Evolutionary conservation across 1,140 invertebrate genomes (phyloP).

Genomic region (Drosophila trapezifrons): DNA sequence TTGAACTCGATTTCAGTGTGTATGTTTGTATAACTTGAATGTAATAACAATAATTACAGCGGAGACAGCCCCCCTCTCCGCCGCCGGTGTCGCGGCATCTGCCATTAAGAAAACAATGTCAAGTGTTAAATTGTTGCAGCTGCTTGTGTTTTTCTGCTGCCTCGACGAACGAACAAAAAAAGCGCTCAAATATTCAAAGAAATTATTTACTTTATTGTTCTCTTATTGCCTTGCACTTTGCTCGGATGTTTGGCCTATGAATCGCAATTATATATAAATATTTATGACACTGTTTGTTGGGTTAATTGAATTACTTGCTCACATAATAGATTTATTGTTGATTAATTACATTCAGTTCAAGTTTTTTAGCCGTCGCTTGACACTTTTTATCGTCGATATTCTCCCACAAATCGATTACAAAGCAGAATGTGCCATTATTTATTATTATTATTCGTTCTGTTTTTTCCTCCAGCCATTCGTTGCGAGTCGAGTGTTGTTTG

Average conservation of each 20-base stretch:
- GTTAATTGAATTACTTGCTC: slow-evolving; percentile 57
- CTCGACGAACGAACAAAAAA: slow-evolving; percentile 12
- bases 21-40: slow-evolving; percentile 33
- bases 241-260: slow-evolving; percentile 46
- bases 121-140: slow-evolving; percentile 61
- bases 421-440: slow-evolving; percentile 52
- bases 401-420: slow-evolving; percentile 53
- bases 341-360: slow-evolving; percentile 71
- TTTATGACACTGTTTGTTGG: slow-evolving; percentile 56
- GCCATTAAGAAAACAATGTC: slow-evolving; percentile 65
- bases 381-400: slow-evolving; percentile 39
- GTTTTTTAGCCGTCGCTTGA: slow-evolving; percentile 34
- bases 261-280: slow-evolving; percentile 60
- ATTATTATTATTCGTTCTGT: slow-evolving; percentile 33
- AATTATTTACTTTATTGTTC: slow-evolving; percentile 53
- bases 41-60: slow-evolving; percentile 62
- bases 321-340: slow-evolving; percentile 65
- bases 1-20: slow-evolving; percentile 63
- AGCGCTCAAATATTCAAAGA: slow-evolving; percentile 43
- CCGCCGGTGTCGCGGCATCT: neutral
- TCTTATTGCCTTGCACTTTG: slow-evolving; percentile 50
- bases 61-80: neutral
- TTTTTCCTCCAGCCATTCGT: neutral
- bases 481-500: slow-evolving; percentile 37
- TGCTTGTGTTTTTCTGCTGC: slow-evolving; percentile 15